phyloP scores from a whole-genome alignment of 2,888 invertebrate species.

The Drosophila macrospina region DNA sequence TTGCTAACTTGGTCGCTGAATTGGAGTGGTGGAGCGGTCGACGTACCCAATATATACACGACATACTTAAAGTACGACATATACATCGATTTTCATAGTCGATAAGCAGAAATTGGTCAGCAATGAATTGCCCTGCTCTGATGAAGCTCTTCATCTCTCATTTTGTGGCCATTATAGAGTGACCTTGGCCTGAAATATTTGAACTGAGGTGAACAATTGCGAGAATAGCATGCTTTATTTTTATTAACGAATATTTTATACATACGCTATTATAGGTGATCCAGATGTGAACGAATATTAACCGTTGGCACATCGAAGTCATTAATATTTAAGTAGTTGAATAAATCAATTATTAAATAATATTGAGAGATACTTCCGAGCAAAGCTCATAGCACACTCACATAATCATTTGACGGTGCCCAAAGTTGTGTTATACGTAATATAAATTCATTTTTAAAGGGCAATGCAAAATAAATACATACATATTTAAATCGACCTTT shows the following conservation, averaged over 20 bases:
- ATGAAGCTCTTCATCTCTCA: not conserved
- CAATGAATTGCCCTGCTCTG: not conserved
- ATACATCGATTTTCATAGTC: constrained; percentile 9
- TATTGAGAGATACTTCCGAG: too few relatives aligned
- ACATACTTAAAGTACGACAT: not conserved
- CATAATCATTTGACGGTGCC: too few relatives aligned
- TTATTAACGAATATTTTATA: not conserved
- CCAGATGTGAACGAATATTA: too few relatives aligned
- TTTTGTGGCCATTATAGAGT: not conserved
- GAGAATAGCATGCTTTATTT: not conserved
- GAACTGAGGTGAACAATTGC: not conserved
- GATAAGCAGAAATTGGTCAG: constrained; percentile 7
- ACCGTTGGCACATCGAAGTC: too few relatives aligned
- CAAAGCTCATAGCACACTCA: too few relatives aligned
- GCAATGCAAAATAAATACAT: too few relatives aligned
- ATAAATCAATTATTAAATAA: too few relatives aligned
- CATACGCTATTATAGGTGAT: too few relatives aligned
- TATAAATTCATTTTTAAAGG: too few relatives aligned
- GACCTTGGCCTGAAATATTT: constrained; percentile 5
- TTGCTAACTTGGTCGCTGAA: not conserved
- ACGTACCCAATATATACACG: not conserved
- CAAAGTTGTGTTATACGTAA: too few relatives aligned
- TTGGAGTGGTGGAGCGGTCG: not conserved
- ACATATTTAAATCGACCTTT: too few relatives aligned
- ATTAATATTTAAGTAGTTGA: too few relatives aligned